phyloP scores from a whole-genome alignment of 2,888 invertebrate species.

The Monoplex corrugatus region DNA sequence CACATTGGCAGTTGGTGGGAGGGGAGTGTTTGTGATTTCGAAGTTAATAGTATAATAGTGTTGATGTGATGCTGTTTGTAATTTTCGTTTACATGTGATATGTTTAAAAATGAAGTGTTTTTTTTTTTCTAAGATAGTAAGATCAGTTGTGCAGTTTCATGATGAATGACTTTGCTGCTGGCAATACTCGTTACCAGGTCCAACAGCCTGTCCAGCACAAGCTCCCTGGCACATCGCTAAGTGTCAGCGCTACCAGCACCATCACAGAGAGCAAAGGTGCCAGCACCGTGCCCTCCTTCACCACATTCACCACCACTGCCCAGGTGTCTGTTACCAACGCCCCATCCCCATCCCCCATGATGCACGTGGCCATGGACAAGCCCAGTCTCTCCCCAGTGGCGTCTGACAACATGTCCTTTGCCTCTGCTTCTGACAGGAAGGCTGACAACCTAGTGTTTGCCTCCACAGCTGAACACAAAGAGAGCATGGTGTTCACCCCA shows the following conservation, averaged over 20 bases:
- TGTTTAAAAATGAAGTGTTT: too few relatives aligned
- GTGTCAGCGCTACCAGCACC: constrained; percentile 35
- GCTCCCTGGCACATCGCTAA: constrained; percentile 36
- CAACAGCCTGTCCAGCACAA: constrained; percentile 6
- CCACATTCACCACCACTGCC: constrained; percentile 64
- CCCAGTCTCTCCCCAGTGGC: constrained; percentile 65
- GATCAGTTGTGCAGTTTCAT: too few relatives aligned
- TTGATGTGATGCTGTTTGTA: too few relatives aligned
- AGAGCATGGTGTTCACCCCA: constrained; percentile 20
- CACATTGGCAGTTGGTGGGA: too few relatives aligned
- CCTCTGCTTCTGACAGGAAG: constrained; percentile 54
- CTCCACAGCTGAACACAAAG: neutral
- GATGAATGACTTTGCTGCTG: too few relatives aligned
- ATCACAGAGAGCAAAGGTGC: constrained; percentile 56
- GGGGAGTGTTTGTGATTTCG: too few relatives aligned
- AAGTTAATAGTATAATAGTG: too few relatives aligned
- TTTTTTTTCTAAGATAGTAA: too few relatives aligned
- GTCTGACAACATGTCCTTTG: constrained; percentile 59
- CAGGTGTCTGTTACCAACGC: constrained; percentile 60
- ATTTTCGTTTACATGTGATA: too few relatives aligned
- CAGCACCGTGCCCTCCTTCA: constrained; percentile 59
- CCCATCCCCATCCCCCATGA: constrained; percentile 55
- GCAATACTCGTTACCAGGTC: constrained; percentile 36
- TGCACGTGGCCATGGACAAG: constrained; percentile 58
- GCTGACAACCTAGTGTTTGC: constrained; percentile 1